These are phyloP conservation scores for Arothron firmamentum DNA, from an alignment of 2,113 vertebrate genomes.

Conservation along the genomic window DNA sequence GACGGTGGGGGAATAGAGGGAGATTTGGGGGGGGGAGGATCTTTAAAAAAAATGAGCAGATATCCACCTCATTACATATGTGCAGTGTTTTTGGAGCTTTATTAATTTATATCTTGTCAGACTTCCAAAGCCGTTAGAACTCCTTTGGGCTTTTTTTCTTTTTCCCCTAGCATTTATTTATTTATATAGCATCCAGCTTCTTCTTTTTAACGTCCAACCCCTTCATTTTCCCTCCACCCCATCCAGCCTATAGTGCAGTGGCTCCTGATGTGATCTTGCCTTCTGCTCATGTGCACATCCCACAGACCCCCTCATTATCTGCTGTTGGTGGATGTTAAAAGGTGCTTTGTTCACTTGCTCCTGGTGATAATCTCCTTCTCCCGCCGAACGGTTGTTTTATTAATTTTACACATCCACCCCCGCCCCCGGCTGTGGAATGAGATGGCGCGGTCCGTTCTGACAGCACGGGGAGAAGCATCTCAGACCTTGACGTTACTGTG, in stretches of 20 bases:
- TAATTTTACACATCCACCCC: slow-evolving; percentile 2
- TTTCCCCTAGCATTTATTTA: slow-evolving; percentile 60
- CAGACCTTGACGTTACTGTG: too few species aligned
- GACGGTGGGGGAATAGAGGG: background rate
- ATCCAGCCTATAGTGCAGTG: slow-evolving; percentile 3
- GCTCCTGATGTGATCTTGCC: slow-evolving; percentile 46
- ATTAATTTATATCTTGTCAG: slow-evolving; percentile 71
- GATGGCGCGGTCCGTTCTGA: background rate
- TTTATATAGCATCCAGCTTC: slow-evolving; percentile 41
- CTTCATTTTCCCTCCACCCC: slow-evolving; percentile 1
- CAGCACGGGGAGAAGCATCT: too few species aligned
- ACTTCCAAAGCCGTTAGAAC: slow-evolving; percentile 53
- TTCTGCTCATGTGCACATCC: slow-evolving; percentile 31
- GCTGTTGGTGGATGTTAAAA: slow-evolving; percentile 53
- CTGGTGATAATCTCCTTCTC: slow-evolving; percentile 44
- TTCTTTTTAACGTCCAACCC: slow-evolving; percentile 28
- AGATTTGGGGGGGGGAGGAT: slow-evolving; percentile 3
- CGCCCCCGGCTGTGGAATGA: slow-evolving; percentile 5
- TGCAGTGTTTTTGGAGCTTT: slow-evolving; percentile 63
- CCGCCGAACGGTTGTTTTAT: slow-evolving; percentile 34
- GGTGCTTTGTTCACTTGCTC: slow-evolving; percentile 59
- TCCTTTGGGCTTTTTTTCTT: slow-evolving; percentile 57
- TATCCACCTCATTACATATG: slow-evolving; percentile 64
- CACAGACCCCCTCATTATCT: slow-evolving; percentile 48
- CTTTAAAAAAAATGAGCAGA: slow-evolving; percentile 54